Conservation (phyloP, 37 sponge, comb jelly and placozoan species). For the Theonella swinhoei region DNA sequence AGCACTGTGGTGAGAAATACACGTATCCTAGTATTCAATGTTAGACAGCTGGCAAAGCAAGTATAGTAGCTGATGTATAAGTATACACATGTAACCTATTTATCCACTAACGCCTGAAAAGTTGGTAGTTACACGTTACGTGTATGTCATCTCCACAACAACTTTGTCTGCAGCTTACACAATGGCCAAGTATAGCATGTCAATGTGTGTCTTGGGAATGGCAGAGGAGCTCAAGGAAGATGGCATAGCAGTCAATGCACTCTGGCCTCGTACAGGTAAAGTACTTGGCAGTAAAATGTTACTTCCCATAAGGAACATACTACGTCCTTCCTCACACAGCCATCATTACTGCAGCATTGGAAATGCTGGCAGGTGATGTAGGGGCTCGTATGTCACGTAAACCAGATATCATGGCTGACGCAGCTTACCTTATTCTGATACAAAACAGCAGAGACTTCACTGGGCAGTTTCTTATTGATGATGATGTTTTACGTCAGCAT, state of each 20-base stretch:
- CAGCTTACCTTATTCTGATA: constrained; percentile 91
- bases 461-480: constrained; percentile 97
- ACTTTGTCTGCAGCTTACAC: constrained; percentile 93
- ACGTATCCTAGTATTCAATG: no score
- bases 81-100: no score
- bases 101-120: no score
- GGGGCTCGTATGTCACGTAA: constrained; percentile 75
- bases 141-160: no score
- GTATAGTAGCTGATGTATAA: no score
- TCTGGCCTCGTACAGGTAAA: constrained; percentile 93
- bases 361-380: constrained; percentile 89
- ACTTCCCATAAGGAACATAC: background rate
- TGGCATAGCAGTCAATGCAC: constrained; percentile 93
- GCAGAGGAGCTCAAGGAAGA: constrained; percentile 85
- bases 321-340: constrained; percentile 25
- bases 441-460: constrained; percentile 69
- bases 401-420: constrained; percentile 98
- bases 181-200: constrained; percentile 99
- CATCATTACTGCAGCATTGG: constrained; percentile 96
- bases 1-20: constrained; percentile 83
- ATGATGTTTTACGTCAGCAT: constrained; percentile 76
- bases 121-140: no score
- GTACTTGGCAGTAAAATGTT: background rate
- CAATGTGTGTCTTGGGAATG: constrained; percentile 98
- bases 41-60: no score